Base-by-base conservation (phyloP, 2,113 vertebrate species). In the Actenoides hombroni region DNA sequence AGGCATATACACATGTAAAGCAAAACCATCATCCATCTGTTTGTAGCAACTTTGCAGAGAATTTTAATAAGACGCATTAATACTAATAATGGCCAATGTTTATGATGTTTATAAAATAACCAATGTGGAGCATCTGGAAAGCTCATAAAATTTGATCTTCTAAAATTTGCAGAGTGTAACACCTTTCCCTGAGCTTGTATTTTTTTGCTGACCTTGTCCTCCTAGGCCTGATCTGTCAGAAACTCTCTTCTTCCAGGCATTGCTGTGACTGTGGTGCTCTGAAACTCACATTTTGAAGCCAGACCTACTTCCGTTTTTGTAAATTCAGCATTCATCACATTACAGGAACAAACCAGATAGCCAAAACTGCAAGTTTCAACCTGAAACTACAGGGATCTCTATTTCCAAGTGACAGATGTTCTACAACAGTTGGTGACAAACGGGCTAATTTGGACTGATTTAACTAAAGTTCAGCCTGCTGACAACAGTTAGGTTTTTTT, bases 381-480 rank as follows among this genome's bases (percentile, higher is more conserved):
- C 92, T 96, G 94, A 94, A 96, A 97, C 91, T 74, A 80, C 81
- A 83, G 92, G 91, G 70, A 88, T 92, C 74, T 96, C 70, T 54
- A 65, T 92, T 96, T 97, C 83, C 94, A 92, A 95, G 95, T 94
- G 96, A 96, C 96, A 97, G 96, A 97, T 96, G 94, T 95, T 96
- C 77, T 96, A 85, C 91, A 97, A 91, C 94, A 94, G 95, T 95
- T 96, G 95, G 94, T 96, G 91, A 96, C 92, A 93, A 96, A 94
- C 33, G 13, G 88, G 81, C 91, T 97, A 96, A 96, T 94, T 96
- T 94, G 89, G 81, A 85, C 94, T 93, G 92, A 96, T 96, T 97
- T 97, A 97, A 97, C 83, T 97, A 94, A 94, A 88, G 91, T 87
- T 96, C 92, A 95, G 88, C 78, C 83, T 94, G 91, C 88, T 96